Base-by-base conservation (phyloP, 2,797 vertebrate genomes). In the Betta splendens region DNA sequence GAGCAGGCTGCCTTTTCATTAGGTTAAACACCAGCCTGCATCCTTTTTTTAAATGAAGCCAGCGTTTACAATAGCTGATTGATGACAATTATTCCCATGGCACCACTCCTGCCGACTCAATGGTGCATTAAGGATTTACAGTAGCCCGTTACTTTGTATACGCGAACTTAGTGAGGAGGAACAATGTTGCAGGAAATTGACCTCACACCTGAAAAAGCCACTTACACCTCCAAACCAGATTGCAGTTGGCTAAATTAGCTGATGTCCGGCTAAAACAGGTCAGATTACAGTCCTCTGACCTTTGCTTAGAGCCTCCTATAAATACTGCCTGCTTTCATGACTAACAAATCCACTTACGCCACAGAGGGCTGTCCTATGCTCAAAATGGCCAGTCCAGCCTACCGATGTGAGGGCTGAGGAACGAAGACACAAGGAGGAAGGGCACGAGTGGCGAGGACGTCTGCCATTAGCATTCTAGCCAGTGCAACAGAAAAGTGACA, bases 341-440 rank as follows among this genome's bases (percentile, higher is more conserved):
- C 69, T 57, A 61, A 69, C 75, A 81, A 87, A 89, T 87, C 83
- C 81, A 81, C 66, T 86, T 80, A 86, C 5, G 55, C 20, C 50
- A 18, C 61, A 66, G 43, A 61, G 56, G 31, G 75, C 75, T 75
- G 58, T 80, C 38, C 57, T 63, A 62, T 72, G 37, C 51, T 60
- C 32, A 44, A 60, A 73, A 66, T 69, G 47, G 35, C 66, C 44
- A 69, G 63, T 46, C 63, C 26, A 49, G 39, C 38, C 29, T 21
- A 25, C 45, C 48, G 50, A 72, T 63, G 71, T 33, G 43, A 31
- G 25, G 29, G 31, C 11, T 59, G 50, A 67, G 38, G 43, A 70
- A 74, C 69, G 63, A 62, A 28, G 37, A n/a, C 11, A 63, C 39
- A 53, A 55, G 39, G 29, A 45, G 29, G 51, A 68, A 37, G 22